Conservation (phyloP, 30 jellyfish, hydroid and myxozoan genomes). For the Hydra vulgaris region DNA sequence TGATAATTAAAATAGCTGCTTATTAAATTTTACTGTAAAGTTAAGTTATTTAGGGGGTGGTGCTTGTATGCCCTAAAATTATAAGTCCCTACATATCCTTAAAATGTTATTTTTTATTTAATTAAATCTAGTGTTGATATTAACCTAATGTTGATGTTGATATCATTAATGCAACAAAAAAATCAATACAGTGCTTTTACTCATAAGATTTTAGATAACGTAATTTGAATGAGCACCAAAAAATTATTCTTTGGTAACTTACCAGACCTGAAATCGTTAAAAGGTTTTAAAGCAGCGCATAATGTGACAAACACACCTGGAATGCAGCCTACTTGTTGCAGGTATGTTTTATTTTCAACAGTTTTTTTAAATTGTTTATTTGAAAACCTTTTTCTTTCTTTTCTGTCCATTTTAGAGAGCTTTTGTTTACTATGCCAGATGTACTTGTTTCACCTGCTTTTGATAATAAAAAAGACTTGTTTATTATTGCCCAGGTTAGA, state of each 20-base stretch:
- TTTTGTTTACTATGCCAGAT: constrained; percentile 59
- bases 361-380: not conserved
- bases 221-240: not conserved
- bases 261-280: constrained; percentile 12
- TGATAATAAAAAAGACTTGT: constrained; percentile 12
- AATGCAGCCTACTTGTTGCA: constrained; percentile 10
- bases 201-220: not conserved
- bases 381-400: no score
- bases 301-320: not conserved
- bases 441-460: constrained; percentile 50
- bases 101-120: no score
- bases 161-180: no score
- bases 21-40: no score
- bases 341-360: not conserved
- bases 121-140: no score
- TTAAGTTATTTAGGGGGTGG: no score
- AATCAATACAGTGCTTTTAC: no score
- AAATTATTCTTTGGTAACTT: constrained; percentile 1
- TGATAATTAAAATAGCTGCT: no score
- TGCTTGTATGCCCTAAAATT: no score
- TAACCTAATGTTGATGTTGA: no score
- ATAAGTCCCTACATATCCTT: no score
- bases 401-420: no score
- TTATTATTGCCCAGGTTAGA: constrained; percentile 43
- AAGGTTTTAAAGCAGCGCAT: constrained; percentile 1